Evolutionary conservation across 2,113 vertebrate species (phyloP).

Genomic region (Jaculus jaculus): DNA sequence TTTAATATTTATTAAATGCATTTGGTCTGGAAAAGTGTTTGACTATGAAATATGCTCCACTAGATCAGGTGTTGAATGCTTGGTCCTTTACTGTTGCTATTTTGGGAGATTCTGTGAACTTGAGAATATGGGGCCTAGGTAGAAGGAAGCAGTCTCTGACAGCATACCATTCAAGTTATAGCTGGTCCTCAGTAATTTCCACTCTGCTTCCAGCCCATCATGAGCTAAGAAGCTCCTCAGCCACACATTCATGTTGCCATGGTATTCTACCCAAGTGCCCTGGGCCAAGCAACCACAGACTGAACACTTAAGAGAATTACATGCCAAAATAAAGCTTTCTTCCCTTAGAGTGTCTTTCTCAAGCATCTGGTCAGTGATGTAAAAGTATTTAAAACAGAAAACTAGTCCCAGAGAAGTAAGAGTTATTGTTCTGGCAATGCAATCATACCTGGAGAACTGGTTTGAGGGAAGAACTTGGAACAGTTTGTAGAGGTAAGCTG

Average conservation of each 20-base stretch:
- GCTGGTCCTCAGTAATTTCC: not conserved
- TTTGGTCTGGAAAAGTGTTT: not conserved
- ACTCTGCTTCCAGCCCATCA: not conserved
- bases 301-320: not conserved
- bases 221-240: not conserved
- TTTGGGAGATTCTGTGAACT: not conserved
- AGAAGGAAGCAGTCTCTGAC: not conserved
- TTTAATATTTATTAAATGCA: not conserved
- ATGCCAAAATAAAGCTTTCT: not conserved
- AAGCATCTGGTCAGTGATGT: not conserved
- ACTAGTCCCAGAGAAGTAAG: not conserved
- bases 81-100: not conserved
- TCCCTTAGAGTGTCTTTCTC: not conserved
- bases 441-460: not conserved
- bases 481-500: not conserved
- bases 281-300: not conserved
- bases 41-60: not conserved
- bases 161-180: not conserved
- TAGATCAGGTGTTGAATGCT: not conserved
- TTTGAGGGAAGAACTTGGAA: not conserved
- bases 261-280: not conserved
- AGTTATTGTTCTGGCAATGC: not conserved
- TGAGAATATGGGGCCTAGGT: not conserved
- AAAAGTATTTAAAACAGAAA: not conserved
- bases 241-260: not conserved